phyloP scores from a whole-genome alignment of 2,113 vertebrate genomes.

The Symphodus melops region DNA sequence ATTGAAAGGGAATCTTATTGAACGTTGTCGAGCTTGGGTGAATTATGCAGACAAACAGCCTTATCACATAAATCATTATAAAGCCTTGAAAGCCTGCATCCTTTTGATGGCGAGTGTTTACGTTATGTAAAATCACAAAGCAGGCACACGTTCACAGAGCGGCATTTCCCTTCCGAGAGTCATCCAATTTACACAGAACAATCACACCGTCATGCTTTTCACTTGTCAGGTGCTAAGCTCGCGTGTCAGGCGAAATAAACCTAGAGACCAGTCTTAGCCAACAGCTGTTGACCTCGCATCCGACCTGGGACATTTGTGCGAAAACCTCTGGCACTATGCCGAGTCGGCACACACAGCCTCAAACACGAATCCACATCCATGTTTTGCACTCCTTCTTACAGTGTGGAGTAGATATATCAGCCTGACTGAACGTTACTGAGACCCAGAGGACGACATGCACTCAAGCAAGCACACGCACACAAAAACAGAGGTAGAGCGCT shows the following conservation, averaged over 20 bases:
- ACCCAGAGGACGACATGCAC: slow-evolving; percentile 65
- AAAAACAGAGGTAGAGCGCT: slow-evolving; percentile 42
- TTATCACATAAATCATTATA: slow-evolving; percentile 42
- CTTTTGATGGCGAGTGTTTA: slow-evolving; percentile 48
- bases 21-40: slow-evolving; percentile 22
- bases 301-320: slow-evolving; percentile 63
- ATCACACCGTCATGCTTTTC: slow-evolving; percentile 30
- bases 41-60: slow-evolving; percentile 29
- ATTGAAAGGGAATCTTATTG: slow-evolving; percentile 41
- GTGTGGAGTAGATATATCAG: slow-evolving; percentile 53
- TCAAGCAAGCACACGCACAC: slow-evolving; percentile 38
- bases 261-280: slow-evolving; percentile 54
- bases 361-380: slow-evolving; percentile 9
- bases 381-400: slow-evolving; percentile 25
- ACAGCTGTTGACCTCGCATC: slow-evolving; percentile 59
- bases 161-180: slow-evolving; percentile 34
- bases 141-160: slow-evolving; percentile 23
- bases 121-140: slow-evolving; percentile 37
- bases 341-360: slow-evolving; percentile 26
- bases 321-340: slow-evolving; percentile 60
- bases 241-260: slow-evolving; percentile 30
- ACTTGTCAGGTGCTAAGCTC: slow-evolving; percentile 16
- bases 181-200: slow-evolving; percentile 38
- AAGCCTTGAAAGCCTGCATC: slow-evolving; percentile 35
- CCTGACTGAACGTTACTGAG: slow-evolving; percentile 68